phyloP scores from a whole-genome alignment of 2,888 invertebrate genomes.

The Lithophane leautieri region DNA sequence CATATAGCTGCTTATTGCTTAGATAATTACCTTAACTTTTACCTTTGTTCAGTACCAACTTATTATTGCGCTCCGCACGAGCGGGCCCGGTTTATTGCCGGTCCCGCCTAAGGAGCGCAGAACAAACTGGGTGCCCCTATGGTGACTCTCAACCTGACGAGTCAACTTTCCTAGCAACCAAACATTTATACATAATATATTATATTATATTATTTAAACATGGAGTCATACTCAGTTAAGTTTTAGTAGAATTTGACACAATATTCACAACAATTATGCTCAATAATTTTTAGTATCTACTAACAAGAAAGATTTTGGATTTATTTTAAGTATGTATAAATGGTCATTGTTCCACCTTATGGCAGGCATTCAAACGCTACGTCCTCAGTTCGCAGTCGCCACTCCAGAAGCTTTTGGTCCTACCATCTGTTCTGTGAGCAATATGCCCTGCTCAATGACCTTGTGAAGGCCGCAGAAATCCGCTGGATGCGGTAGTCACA shows the following conservation, averaged over 20 bases:
- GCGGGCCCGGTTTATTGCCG: constrained; percentile 72
- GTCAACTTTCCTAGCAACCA: constrained; percentile 89
- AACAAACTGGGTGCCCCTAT: constrained; percentile 86
- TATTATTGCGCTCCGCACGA: constrained; percentile 81
- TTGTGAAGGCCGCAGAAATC: too few species aligned
- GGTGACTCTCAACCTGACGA: constrained; percentile 83
- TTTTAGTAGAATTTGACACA: not conserved
- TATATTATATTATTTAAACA: not conserved
- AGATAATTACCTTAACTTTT: not conserved
- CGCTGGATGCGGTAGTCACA: too few species aligned
- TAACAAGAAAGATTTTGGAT: not conserved
- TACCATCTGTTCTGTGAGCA: too few species aligned
- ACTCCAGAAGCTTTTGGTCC: too few species aligned
- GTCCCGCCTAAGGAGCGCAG: constrained; percentile 79
- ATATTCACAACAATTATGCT: not conserved
- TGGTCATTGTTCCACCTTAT: too few species aligned
- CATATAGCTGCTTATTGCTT: not conserved
- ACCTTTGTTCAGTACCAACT: not conserved
- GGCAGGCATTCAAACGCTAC: too few species aligned
- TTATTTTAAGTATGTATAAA: too few species aligned
- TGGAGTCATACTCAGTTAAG: not conserved
- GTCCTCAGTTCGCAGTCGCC: too few species aligned
- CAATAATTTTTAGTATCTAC: not conserved
- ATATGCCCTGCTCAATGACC: too few species aligned
- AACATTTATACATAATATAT: constrained; percentile 70